phyloP scores from a whole-genome alignment of 2,888 invertebrate genomes.

The Agrilus biguttatus region DNA sequence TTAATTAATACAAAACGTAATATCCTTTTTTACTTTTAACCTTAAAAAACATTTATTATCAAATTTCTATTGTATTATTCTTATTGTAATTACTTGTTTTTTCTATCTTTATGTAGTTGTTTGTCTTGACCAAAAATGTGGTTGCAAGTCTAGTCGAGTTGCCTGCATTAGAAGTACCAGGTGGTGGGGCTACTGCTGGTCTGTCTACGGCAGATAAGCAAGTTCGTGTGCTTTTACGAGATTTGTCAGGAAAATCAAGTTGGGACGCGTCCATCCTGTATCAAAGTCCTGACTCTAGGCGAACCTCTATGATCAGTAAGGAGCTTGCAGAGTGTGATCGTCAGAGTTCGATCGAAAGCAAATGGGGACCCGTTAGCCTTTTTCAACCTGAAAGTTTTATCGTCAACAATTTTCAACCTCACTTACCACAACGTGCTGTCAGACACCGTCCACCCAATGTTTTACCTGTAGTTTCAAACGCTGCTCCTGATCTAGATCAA shows the following conservation, averaged over 20 bases:
- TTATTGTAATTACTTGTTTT: neutral
- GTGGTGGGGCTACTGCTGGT: conserved; percentile 62
- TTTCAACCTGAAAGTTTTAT: conserved; percentile 27
- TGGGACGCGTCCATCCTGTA: conserved; percentile 93
- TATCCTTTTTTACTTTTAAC: too few species aligned
- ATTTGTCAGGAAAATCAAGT: conserved; percentile 85
- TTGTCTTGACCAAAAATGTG: conserved; percentile 70
- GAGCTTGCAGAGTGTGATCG: neutral
- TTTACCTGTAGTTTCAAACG: conserved; percentile 66
- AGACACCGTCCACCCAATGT: conserved; percentile 59
- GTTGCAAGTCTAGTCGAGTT: conserved; percentile 82
- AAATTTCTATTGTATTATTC: neutral
- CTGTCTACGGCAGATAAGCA: conserved; percentile 67
- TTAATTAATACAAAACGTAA: too few species aligned
- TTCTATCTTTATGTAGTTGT: conserved; percentile 44
- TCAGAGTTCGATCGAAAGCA: conserved; percentile 6
- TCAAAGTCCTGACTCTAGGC: conserved; percentile 44
- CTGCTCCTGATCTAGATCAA: conserved; percentile 80
- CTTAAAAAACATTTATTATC: too few species aligned
- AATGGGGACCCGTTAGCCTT: conserved; percentile 16
- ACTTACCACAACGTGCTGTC: conserved; percentile 49
- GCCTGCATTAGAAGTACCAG: conserved; percentile 68
- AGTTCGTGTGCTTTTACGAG: conserved; percentile 68
- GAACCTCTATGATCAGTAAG: neutral
- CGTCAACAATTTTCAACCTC: conserved; percentile 14